phyloP scores from a whole-genome alignment of 2,888 invertebrate genomes.

The Zele albiditarsus region DNA sequence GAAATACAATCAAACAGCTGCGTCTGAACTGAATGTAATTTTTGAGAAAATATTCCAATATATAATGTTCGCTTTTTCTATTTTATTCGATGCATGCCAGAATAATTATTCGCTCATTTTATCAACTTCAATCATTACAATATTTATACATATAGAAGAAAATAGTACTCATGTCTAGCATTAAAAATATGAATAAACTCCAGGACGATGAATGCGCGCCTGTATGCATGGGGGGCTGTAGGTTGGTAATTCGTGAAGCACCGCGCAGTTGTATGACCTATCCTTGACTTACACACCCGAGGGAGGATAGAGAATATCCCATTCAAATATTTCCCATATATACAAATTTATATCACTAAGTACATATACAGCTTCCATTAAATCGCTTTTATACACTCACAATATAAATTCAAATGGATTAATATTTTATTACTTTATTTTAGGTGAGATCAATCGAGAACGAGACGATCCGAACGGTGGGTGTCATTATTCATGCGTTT shows the following conservation, averaged over 20 bases:
- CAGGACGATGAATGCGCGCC: slow-evolving; percentile 56
- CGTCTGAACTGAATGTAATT: too few relatives aligned
- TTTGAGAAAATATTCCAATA: too few relatives aligned
- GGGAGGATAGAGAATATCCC: slow-evolving; percentile 52
- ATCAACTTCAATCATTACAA: neutral
- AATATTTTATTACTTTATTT: slow-evolving; percentile 58
- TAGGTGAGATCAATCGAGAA: slow-evolving; percentile 74
- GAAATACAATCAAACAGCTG: too few relatives aligned
- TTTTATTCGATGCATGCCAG: neutral
- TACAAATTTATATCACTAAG: too few relatives aligned
- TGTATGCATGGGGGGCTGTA: slow-evolving; percentile 68
- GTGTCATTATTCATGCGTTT: slow-evolving; percentile 16
- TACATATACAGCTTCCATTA: slow-evolving; percentile 44
- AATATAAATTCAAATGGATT: slow-evolving; percentile 41
- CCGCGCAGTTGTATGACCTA: slow-evolving; percentile 54
- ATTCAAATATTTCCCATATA: slow-evolving; percentile 40
- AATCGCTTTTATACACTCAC: slow-evolving; percentile 48
- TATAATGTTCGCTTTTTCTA: neutral
- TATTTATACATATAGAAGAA: neutral
- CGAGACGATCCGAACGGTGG: slow-evolving; percentile 74
- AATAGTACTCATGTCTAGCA: slow-evolving; percentile 21
- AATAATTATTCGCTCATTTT: neutral
- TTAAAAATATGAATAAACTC: slow-evolving; percentile 5
- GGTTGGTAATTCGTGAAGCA: slow-evolving; percentile 55
- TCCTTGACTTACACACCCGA: neutral